Base-by-base conservation (phyloP, 2,888 invertebrate species). In the Amblyjoppa fuscipennis region DNA sequence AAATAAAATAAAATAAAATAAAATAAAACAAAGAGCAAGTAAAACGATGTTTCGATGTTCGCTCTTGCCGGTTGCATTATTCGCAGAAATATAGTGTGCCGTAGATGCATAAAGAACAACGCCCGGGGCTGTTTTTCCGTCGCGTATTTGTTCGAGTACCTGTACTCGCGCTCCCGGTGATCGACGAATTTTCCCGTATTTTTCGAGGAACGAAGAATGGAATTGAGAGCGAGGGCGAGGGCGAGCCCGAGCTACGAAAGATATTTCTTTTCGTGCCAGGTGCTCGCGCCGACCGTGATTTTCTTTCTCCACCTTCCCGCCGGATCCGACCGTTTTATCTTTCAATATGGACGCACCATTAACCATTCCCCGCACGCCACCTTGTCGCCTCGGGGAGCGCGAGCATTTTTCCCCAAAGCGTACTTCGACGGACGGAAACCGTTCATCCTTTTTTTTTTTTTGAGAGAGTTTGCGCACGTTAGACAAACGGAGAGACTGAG, bases 291-390 rank as follows among this genome's bases (percentile, higher is more conserved):
- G 3, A 51, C 59, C 28, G 59, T 53, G 69, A 75, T 83, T 83
- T 82, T 51, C 61, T 79, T 78, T 64, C 45, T 74, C 51, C 20
- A 20, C 68, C 9, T 31, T 68, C 41, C 16, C 56, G 1, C 73
- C 34, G 45, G 68, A 41, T 31, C 28, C 49, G 79, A 49, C 64
- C 61, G 76, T 76, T 70, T 73, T 81, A 70, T 34, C 85, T 69
- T 82, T 87, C 53, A 56, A 87, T 87, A 87, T 85, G 83, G 70
- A 80, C 71, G 45, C 75, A 78, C 83, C 85, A 85, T 83, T 86
- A 75, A 80, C 64, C 53, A 75, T 71, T 64, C n/a, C 59, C 28
- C 28, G 73, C 61, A 74, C 53, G 51, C 69, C 74, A 73, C 75
- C 69, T 34, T 59, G 61, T 68, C 59, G 49, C 45, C 68, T 4